These are phyloP conservation scores for Heliothis subflexa DNA, from an alignment of 1,140 invertebrate genomes.

Conservation along the genomic window DNA sequence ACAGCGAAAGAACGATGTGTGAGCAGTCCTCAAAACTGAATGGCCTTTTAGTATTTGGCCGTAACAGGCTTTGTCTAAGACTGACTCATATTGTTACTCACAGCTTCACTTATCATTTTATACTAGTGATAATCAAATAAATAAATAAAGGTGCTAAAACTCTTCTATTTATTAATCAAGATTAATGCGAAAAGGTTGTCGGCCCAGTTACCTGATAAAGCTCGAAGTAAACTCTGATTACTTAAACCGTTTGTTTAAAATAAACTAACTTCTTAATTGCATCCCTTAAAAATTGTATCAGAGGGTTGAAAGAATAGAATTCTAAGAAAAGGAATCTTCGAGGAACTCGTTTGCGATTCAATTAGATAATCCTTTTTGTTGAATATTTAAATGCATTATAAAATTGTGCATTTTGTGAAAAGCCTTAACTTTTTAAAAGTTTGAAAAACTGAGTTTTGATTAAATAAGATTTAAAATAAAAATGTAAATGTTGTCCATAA, in stretches of 20 bases:
- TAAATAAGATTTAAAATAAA: background rate
- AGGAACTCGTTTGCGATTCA: conserved; percentile 36
- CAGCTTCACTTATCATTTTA: too few relatives aligned
- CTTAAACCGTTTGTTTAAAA: background rate
- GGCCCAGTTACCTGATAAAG: too few relatives aligned
- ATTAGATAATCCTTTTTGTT: conserved; percentile 40
- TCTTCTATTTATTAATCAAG: too few relatives aligned
- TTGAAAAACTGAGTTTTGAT: conserved; percentile 2
- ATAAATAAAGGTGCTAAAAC: too few relatives aligned
- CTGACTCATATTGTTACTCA: too few relatives aligned
- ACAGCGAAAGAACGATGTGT: too few relatives aligned
- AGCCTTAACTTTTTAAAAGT: conserved; percentile 13
- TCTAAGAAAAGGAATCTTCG: conserved; percentile 12
- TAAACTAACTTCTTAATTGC: conserved; percentile 9
- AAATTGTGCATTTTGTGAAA: background rate
- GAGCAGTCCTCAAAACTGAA: too few relatives aligned
- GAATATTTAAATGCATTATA: conserved; percentile 33
- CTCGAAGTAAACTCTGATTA: background rate
- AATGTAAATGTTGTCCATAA: background rate
- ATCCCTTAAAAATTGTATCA: conserved; percentile 24
- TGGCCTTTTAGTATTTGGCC: too few relatives aligned
- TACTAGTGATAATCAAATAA: too few relatives aligned
- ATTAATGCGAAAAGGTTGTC: background rate
- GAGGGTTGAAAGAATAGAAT: conserved; percentile 26
- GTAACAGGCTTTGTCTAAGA: too few relatives aligned